These are phyloP conservation scores for Neolamprologus fasciatus DNA, from an alignment of 2,113 vertebrate species.

Conservation along the genomic window DNA sequence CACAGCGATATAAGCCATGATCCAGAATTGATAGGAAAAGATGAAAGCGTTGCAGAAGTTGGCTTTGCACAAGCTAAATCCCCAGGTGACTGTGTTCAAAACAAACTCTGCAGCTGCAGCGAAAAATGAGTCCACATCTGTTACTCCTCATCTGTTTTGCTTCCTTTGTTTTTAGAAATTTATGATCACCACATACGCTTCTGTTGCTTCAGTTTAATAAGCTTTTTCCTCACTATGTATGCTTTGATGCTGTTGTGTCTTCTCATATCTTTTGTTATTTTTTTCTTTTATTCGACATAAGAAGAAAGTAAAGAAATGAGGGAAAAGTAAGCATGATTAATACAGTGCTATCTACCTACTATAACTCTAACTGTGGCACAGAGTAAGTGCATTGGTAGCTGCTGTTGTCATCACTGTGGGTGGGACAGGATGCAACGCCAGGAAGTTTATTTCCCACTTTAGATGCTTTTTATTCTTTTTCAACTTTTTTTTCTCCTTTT, in stretches of 20 bases:
- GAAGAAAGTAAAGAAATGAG: not conserved
- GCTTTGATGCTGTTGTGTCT: not conserved
- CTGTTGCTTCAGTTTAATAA: not conserved
- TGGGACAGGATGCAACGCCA: not conserved
- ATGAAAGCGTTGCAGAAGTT: not conserved
- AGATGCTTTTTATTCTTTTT: not conserved
- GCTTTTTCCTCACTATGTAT: not conserved
- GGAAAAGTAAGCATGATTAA: fast-evolving
- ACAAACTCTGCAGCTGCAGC: not conserved
- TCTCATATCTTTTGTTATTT: fast-evolving
- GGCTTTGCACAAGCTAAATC: not conserved
- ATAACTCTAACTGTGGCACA: not conserved
- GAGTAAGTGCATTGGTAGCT: not conserved
- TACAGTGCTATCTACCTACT: no score
- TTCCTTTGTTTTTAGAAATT: not conserved
- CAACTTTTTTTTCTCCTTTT: fast-evolving
- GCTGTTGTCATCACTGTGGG: not conserved
- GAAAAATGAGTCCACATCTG: not conserved
- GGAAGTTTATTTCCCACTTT: not conserved
- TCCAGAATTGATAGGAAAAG: not conserved
- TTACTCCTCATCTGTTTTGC: not conserved
- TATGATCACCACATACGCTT: not conserved
- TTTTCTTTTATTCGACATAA: not conserved
- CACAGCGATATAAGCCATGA: not conserved
- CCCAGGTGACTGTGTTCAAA: not conserved